Evolutionary conservation across 2,113 vertebrate species (phyloP).

Genomic region (Mohoua ochrocephala): DNA sequence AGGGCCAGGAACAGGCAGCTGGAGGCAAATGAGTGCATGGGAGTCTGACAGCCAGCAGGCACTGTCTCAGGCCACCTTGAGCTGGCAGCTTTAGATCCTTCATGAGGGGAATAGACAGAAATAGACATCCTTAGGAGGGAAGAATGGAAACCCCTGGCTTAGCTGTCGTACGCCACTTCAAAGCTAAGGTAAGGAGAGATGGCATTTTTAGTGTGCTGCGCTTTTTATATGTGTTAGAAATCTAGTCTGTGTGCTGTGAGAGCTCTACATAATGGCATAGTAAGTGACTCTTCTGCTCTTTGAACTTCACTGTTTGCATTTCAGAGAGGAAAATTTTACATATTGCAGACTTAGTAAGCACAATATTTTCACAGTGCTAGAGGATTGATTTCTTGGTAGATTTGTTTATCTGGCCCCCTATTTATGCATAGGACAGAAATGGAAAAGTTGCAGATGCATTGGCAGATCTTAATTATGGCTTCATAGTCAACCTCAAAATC

Average conservation of each 20-base stretch:
- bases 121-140: neutral
- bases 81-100: neutral
- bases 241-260: too few relatives aligned
- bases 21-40: neutral
- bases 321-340: neutral
- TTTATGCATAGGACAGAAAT: neutral
- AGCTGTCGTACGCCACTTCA: neutral
- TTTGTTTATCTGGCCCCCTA: neutral
- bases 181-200: neutral
- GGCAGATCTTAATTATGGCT: neutral
- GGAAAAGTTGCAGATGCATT: neutral
- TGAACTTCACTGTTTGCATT: neutral
- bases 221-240: neutral
- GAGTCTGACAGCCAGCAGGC: neutral
- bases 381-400: neutral
- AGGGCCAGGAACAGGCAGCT: rapidly evolving
- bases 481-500: neutral
- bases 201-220: neutral
- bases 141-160: neutral
- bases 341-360: neutral
- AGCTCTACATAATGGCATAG: neutral
- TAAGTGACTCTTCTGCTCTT: neutral
- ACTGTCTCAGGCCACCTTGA: neutral
- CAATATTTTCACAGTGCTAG: neutral
- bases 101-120: neutral